These are phyloP conservation scores for Colossoma macropomum DNA, from an alignment of 2,113 vertebrate species.

Conservation along the genomic window DNA sequence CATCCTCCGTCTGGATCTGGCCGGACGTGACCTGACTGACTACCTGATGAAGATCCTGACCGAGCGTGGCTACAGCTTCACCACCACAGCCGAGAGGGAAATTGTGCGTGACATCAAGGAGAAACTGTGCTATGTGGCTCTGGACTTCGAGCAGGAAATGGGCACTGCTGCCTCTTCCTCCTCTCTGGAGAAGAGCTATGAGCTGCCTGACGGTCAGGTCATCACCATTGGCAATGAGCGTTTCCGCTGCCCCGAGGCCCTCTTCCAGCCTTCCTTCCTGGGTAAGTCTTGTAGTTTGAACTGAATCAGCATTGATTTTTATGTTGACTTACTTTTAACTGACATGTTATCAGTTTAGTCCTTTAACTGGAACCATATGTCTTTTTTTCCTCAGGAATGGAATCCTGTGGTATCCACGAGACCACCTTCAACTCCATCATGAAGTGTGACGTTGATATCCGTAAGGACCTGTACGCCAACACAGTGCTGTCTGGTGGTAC, in stretches of 20 bases:
- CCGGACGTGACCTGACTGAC: slow-evolving; percentile 97
- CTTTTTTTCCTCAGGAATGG: slow-evolving; percentile 68
- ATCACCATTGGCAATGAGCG: slow-evolving; percentile 97
- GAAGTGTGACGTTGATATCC: slow-evolving; percentile 80
- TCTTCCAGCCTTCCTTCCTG: slow-evolving; percentile 97
- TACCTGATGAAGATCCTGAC: slow-evolving; percentile 99
- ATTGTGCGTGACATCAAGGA: slow-evolving; percentile 98
- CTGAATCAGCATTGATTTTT: background rate
- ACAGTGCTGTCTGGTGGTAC: slow-evolving; percentile 77
- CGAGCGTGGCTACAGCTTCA: slow-evolving; percentile 96
- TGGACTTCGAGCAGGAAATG: slow-evolving; percentile 99
- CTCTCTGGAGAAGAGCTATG: slow-evolving; percentile 97
- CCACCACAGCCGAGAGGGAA: slow-evolving; percentile 94
- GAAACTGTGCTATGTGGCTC: slow-evolving; percentile 95
- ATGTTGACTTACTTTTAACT: background rate
- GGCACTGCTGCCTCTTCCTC: slow-evolving; percentile 92
- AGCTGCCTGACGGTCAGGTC: slow-evolving; percentile 95
- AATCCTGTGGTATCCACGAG: slow-evolving; percentile 77
- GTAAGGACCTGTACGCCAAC: slow-evolving; percentile 80
- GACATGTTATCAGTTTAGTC: background rate
- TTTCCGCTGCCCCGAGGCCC: slow-evolving; percentile 94
- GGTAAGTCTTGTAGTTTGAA: slow-evolving; percentile 70
- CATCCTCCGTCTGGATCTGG: slow-evolving; percentile 97
- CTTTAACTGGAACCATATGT: background rate
- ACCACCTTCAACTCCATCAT: slow-evolving; percentile 80